Evolutionary conservation across 2,113 vertebrate species (phyloP).

Genomic region (Pseudonaja textilis): DNA sequence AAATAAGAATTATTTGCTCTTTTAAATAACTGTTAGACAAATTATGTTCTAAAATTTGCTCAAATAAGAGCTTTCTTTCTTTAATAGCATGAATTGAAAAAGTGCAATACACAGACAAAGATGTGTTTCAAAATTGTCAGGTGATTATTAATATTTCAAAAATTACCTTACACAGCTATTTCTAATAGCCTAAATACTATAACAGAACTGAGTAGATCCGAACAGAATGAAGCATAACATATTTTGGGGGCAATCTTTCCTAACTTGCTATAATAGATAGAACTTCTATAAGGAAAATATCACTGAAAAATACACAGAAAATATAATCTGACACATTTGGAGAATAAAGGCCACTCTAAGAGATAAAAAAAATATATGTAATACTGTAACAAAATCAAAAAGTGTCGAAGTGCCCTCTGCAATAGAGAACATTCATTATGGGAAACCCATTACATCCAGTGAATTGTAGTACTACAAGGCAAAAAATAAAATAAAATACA

Average conservation of each 20-base stretch:
- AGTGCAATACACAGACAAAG: not conserved
- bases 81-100: not conserved
- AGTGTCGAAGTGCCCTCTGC: not conserved
- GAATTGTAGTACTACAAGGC: not conserved
- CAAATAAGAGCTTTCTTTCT: not conserved
- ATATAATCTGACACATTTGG: not conserved
- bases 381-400: not conserved
- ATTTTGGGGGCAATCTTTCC: not conserved
- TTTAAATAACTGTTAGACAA: not conserved
- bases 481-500: not conserved
- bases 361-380: not conserved
- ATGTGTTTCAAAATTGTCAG: not conserved
- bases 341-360: not conserved
- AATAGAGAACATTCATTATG: not conserved
- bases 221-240: not conserved
- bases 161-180: not conserved
- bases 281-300: not conserved
- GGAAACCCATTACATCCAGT: not conserved
- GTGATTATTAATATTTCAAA: not conserved
- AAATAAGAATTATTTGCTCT: not conserved
- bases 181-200: not conserved
- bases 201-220: not conserved
- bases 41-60: not conserved
- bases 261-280: not conserved
- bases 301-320: not conserved